Conservation (phyloP, 2,797 vertebrate species). For the Ibycter americanus region DNA sequence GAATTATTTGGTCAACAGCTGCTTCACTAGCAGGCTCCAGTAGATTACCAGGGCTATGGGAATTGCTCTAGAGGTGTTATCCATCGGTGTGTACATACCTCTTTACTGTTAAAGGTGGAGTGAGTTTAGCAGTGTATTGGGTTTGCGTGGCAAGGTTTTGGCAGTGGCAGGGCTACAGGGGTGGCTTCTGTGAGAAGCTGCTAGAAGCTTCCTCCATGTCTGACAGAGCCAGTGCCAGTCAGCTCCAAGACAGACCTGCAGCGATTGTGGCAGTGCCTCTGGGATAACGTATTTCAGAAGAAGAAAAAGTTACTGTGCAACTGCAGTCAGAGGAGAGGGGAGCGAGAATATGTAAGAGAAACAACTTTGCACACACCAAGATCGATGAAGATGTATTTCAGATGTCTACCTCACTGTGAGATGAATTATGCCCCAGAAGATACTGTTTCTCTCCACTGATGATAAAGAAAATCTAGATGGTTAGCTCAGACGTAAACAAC, state of each 20-base stretch:
- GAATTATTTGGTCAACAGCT: neutral
- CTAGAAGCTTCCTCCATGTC: neutral
- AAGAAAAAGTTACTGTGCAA: neutral
- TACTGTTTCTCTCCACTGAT: neutral
- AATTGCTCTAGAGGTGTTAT: neutral
- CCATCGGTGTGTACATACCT: neutral
- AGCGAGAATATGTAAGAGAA: neutral
- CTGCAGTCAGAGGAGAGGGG: neutral
- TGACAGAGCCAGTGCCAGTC: fast-evolving
- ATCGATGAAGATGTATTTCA: neutral
- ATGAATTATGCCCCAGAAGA: neutral
- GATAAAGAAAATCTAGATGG: neutral
- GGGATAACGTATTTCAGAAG: neutral
- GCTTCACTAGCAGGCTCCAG: neutral
- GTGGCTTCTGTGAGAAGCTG: neutral
- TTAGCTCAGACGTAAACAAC: neutral
- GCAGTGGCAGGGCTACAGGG: too few relatives aligned
- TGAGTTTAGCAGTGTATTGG: neutral
- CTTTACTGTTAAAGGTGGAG: neutral
- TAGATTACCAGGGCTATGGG: neutral
- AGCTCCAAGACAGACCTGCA: neutral
- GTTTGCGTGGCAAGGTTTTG: neutral
- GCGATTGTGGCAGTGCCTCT: neutral
- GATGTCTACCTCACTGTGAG: neutral
- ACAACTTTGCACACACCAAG: neutral